phyloP scores from a whole-genome alignment of 2,113 vertebrate species.

The Pituophis catenifer region DNA sequence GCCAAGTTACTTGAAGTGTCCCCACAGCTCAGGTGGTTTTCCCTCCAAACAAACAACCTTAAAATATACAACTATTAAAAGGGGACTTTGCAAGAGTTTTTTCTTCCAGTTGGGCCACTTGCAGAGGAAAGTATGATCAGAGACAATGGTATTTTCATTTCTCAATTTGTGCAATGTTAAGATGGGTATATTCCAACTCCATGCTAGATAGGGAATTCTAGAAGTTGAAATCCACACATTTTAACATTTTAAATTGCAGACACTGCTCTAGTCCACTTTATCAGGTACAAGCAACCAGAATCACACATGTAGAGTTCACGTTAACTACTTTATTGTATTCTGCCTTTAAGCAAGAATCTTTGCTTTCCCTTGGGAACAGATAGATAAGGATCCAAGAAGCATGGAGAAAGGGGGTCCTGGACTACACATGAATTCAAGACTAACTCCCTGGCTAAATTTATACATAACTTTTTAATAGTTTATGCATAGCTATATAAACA shows the following conservation, averaged over 20 bases:
- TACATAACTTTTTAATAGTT: not conserved
- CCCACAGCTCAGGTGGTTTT: not conserved
- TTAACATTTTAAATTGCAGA: not conserved
- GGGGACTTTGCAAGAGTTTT: not conserved
- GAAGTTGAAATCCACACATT: not conserved
- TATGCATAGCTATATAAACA: not conserved
- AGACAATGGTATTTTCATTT: not conserved
- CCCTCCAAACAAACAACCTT: not conserved
- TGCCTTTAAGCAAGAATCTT: not conserved
- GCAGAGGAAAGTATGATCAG: not conserved
- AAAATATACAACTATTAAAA: not conserved
- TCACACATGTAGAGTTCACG: not conserved
- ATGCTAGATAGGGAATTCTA: not conserved
- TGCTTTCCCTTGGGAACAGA: not conserved
- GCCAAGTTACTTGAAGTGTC: not conserved
- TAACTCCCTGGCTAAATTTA: not conserved
- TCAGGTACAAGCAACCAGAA: not conserved
- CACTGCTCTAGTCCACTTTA: not conserved
- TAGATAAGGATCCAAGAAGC: not conserved
- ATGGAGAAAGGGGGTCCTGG: not conserved
- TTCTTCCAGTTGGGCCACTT: not conserved
- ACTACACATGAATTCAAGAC: not conserved
- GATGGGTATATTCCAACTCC: not conserved
- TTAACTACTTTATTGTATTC: not conserved
- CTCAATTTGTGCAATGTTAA: not conserved